These are phyloP conservation scores for Podotricha telesiphe DNA, from an alignment of 2,888 invertebrate species.

Conservation along the genomic window DNA sequence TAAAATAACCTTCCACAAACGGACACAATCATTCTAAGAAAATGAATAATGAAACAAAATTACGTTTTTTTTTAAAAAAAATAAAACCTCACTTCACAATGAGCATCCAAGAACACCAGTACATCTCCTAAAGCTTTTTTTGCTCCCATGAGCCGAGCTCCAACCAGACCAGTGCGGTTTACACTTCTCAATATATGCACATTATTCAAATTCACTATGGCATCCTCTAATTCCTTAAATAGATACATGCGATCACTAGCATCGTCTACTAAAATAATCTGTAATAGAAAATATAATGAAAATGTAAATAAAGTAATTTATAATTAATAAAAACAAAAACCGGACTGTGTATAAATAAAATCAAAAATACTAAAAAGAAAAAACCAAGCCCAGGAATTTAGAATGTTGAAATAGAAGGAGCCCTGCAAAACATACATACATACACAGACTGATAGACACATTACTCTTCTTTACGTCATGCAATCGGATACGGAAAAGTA, in stretches of 20 bases:
- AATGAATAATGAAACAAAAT: not conserved
- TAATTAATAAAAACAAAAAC: no score
- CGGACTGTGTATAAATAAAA: no score
- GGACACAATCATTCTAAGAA: no score
- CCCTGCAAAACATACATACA: no score
- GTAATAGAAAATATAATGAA: conserved; percentile 43
- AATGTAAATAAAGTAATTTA: not conserved
- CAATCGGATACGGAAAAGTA: no score
- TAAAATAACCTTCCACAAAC: no score
- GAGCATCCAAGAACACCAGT: conserved; percentile 95
- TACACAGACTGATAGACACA: no score
- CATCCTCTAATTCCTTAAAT: conserved; percentile 69
- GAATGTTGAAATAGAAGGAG: no score
- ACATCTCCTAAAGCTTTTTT: conserved; percentile 91
- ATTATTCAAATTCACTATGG: conserved; percentile 59
- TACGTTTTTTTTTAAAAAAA: not conserved
- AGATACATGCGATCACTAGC: conserved; percentile 74
- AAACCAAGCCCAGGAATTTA: no score
- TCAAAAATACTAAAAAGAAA: no score
- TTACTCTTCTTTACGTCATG: no score
- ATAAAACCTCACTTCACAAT: conserved; percentile 91
- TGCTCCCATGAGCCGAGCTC: conserved; percentile 95
- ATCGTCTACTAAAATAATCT: conserved; percentile 78
- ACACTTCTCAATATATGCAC: conserved; percentile 88
- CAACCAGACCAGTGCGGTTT: conserved; percentile 93